Base-by-base conservation (phyloP, 2,113 vertebrate species). In the Nerophis ophidion region DNA sequence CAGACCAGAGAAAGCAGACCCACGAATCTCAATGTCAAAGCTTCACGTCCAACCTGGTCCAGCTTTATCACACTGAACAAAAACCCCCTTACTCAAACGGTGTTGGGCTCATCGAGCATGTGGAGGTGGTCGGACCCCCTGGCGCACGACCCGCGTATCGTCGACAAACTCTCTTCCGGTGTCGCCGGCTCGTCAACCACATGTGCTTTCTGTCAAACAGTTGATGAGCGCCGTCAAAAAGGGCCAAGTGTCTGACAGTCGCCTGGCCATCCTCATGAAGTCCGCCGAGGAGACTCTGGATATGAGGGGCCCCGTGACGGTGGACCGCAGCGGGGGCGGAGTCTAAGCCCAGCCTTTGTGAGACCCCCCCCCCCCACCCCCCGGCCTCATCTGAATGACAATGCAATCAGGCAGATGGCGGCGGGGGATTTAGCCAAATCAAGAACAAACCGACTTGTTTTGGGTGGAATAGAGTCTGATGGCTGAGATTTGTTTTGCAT, bases 221-320 rank as follows among this genome's bases (percentile, higher is more conserved):
- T 92, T 99, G 53, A 99, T 98, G 97, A 97, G 92, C 2, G 97
- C 96, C 0, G 89, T 99, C 68, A 93, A 96, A 82, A 96, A 97
- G 86, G 97, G 97, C 10, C 91, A 91, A 0, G 91, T 98, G 63
- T 98, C 96, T 0, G 92, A 93, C 65, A 98, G 93, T 89, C 88
- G 96, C 0, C 89, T 99, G 61, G 96, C 95, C 8, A 93, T 96
- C 16, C 91, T 99, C 9, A 91, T 98, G 94, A 98, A 96, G 83
- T 89, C 90, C 0, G 96, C 91, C 0, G 97, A 99, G 83, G 95
- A 98, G 77, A 96, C 92, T 5, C 87, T 98, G 64, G 86, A 89
- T 17, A 79, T 62, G 47, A 82, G 94, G 66, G 86, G 86, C 4
- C 84, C 92, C 0, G 95, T 98, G 73, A 88, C 94, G 0, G 97